Conservation (phyloP, 1,140 invertebrate species). For the Diorhabda carinulata region DNA sequence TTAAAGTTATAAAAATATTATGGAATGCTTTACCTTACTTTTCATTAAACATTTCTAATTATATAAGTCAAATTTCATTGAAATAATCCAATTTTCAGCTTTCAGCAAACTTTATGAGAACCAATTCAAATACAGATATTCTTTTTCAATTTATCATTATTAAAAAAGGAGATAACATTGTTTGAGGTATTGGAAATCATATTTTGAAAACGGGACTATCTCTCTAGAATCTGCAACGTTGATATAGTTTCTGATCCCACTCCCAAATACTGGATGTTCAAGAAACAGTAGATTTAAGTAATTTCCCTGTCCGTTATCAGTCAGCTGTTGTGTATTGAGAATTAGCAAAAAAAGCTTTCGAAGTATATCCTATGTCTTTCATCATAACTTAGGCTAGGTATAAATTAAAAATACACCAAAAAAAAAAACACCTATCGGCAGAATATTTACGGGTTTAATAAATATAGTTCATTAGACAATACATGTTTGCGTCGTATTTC, state of each 20-base stretch:
- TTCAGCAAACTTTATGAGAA: too few relatives aligned
- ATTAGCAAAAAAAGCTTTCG: slow-evolving; percentile 4
- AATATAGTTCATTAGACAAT: slow-evolving; percentile 30
- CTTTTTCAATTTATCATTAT: too few relatives aligned
- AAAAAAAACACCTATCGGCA: slow-evolving; percentile 28
- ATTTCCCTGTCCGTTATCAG: slow-evolving; percentile 1
- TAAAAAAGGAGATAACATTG: too few relatives aligned
- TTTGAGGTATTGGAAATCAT: too few relatives aligned
- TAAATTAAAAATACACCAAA: slow-evolving; percentile 19
- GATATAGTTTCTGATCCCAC: background rate
- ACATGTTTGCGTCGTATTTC: slow-evolving; percentile 14
- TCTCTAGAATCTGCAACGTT: too few relatives aligned
- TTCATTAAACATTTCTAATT: too few relatives aligned
- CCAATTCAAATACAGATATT: too few relatives aligned
- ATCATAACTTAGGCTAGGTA: slow-evolving; percentile 38
- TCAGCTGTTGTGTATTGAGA: slow-evolving; percentile 8
- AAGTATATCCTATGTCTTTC: slow-evolving; percentile 37
- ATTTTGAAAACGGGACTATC: too few relatives aligned
- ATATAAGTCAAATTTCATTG: too few relatives aligned
- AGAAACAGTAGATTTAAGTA: background rate
- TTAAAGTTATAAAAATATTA: too few relatives aligned
- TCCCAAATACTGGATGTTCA: background rate
- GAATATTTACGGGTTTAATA: slow-evolving; percentile 39
- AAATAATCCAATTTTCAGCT: too few relatives aligned
- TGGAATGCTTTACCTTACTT: too few relatives aligned